Conservation (phyloP, 2,888 invertebrate genomes). For the Drosophila gaucha region DNA sequence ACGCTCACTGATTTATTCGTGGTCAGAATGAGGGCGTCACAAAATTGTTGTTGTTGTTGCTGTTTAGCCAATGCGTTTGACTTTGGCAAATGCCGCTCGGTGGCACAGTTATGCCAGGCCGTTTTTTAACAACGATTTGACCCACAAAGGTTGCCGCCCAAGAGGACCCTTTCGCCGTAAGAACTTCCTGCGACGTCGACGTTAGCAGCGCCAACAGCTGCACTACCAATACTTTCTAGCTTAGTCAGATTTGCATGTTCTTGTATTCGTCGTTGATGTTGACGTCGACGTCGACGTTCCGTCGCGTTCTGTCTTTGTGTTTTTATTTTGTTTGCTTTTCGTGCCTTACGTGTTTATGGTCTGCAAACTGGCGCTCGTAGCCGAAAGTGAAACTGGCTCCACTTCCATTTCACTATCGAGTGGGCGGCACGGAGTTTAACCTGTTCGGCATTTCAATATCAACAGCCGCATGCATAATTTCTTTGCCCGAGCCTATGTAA, state of each 20-base stretch:
- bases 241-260: conserved; percentile 36
- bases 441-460: conserved; percentile 75
- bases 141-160: conserved; percentile 69
- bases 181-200: conserved; percentile 64
- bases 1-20: conserved; percentile 67
- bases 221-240: conserved; percentile 18
- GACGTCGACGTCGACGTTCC: not conserved
- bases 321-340: conserved; percentile 61
- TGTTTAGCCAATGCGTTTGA: conserved; percentile 58
- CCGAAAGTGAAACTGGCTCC: conserved; percentile 65
- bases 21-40: conserved; percentile 50
- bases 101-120: conserved; percentile 60
- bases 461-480: conserved; percentile 78
- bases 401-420: conserved; percentile 24
- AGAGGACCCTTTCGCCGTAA: conserved; percentile 49
- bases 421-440: conserved; percentile 55
- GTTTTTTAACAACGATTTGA: conserved; percentile 57
- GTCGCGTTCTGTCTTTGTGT: conserved; percentile 4
- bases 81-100: conserved; percentile 54
- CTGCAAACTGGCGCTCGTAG: conserved; percentile 59
- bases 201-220: conserved; percentile 26
- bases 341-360: conserved; percentile 77
- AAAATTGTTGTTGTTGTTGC: conserved; percentile 38
- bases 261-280: not conserved
- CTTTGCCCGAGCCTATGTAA: conserved; percentile 67